Conservation (phyloP, 2,113 vertebrate species). For the Epinephelus moara region DNA sequence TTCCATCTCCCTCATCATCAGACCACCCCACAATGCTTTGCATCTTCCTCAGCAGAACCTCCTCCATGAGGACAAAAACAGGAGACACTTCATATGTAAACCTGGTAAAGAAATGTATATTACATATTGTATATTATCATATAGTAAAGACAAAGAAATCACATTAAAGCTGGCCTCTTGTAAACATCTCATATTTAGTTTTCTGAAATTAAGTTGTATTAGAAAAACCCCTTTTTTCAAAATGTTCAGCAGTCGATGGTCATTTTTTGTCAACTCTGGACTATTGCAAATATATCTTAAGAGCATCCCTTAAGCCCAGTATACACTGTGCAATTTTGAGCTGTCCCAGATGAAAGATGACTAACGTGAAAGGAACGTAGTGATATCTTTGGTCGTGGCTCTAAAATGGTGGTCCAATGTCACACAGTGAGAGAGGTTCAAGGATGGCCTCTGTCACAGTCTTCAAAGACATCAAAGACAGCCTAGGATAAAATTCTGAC, state of each 20-base stretch:
- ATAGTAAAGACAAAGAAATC: not conserved
- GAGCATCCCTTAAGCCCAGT: too few species aligned
- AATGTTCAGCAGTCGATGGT: not conserved
- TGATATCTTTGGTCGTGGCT: too few species aligned
- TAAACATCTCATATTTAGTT: not conserved
- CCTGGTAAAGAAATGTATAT: constrained; percentile 44
- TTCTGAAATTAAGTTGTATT: not conserved
- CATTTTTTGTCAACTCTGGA: not conserved
- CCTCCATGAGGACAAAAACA: constrained; percentile 82
- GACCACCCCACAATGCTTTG: constrained; percentile 79
- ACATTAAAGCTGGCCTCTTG: not conserved
- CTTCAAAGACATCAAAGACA: too few species aligned
- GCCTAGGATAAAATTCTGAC: too few species aligned
- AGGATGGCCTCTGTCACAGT: too few species aligned
- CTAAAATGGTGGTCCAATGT: too few species aligned
- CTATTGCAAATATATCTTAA: too few species aligned
- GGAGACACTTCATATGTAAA: constrained; percentile 85
- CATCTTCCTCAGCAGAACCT: constrained; percentile 85
- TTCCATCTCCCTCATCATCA: constrained; percentile 77
- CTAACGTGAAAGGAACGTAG: too few species aligned
- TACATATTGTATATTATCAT: not conserved
- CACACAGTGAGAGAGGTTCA: too few species aligned
- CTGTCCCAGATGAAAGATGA: too few species aligned
- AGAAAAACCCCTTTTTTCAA: not conserved
- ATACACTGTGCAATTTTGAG: too few species aligned